phyloP scores from a whole-genome alignment of 53 echinoderm and acorn worm genomes.

The Paracentrotus lividus region DNA sequence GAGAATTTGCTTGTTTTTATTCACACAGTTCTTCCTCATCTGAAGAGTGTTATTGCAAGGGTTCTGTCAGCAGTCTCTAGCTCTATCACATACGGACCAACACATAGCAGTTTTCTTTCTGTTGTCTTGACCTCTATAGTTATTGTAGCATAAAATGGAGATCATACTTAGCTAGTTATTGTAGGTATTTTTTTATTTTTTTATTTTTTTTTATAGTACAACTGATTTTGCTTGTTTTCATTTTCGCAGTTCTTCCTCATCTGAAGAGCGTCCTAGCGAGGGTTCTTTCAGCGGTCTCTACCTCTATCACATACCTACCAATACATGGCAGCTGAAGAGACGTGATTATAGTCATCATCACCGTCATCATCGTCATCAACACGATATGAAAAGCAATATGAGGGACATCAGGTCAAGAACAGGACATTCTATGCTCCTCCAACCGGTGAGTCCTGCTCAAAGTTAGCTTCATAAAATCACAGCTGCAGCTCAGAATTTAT shows the following conservation, averaged over 20 bases:
- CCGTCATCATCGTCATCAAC: constrained; percentile 18
- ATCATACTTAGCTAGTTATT: too few species aligned
- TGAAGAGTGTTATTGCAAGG: too few species aligned
- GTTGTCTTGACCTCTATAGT: too few species aligned
- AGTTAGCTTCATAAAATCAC: background rate
- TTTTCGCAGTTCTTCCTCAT: constrained; percentile 70
- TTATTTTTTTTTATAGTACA: background rate
- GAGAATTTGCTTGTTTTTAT: too few species aligned
- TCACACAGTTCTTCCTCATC: too few species aligned
- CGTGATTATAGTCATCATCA: constrained; percentile 76
- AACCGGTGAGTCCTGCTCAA: constrained; percentile 83
- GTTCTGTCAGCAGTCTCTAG: too few species aligned
- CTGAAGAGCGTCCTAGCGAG: constrained; percentile 91
- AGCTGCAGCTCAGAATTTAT: background rate
- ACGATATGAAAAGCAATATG: constrained; percentile 33
- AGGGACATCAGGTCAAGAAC: constrained; percentile 92
- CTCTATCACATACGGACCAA: too few species aligned
- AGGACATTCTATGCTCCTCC: constrained; percentile 98
- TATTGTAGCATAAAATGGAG: too few species aligned
- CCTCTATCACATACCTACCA: constrained; percentile 96
- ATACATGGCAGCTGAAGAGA: constrained; percentile 90
- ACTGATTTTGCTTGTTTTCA: background rate
- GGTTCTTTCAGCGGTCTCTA: constrained; percentile 96
- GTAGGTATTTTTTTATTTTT: background rate
- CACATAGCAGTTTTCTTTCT: too few species aligned